Percentiles rank a stretch among this genome's conserved stretches.
Evolutionary conservation across 2,113 vertebrate species (phyloP).

Genomic region (Ancistrus triradiatus): DNA sequence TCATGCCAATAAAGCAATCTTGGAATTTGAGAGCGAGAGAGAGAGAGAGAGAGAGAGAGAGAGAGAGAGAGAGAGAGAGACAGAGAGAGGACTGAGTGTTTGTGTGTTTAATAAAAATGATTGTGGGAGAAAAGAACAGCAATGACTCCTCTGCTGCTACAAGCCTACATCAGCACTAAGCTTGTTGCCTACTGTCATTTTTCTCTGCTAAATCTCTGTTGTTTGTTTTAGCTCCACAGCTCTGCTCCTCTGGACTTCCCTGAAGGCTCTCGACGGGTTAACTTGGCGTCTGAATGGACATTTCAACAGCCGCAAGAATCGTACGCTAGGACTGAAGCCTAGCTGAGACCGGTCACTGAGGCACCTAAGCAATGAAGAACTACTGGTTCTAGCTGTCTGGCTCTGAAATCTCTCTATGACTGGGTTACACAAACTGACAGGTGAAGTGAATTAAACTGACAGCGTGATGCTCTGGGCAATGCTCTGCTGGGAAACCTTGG

Average conservation of each 20-base stretch:
- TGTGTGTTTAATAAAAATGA: constrained; percentile 9
- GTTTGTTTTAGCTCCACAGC: background rate
- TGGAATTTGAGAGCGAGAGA: too few relatives aligned
- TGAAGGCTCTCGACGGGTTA: background rate
- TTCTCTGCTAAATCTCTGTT: background rate
- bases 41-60: too few relatives aligned
- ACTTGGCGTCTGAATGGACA: background rate
- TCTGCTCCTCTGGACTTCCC: background rate
- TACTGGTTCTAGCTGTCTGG: too few relatives aligned
- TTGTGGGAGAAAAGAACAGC: background rate
- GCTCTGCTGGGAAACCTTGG: too few relatives aligned
- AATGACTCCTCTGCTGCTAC: constrained; percentile 22
- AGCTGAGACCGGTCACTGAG: background rate
- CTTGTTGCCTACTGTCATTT: constrained; percentile 45
- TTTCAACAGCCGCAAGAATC: background rate
- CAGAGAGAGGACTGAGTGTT: too few relatives aligned
- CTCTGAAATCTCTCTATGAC: too few relatives aligned
- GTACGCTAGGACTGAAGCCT: background rate
- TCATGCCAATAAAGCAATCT: too few relatives aligned
- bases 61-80: too few relatives aligned
- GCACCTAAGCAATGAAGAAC: background rate
- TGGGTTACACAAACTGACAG: too few relatives aligned
- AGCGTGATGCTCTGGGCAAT: too few relatives aligned
- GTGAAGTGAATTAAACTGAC: too few relatives aligned
- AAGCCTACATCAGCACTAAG: constrained; percentile 46